These are phyloP conservation scores for Arenaria interpres DNA, from an alignment of 2,113 vertebrate genomes.

Conservation along the genomic window DNA sequence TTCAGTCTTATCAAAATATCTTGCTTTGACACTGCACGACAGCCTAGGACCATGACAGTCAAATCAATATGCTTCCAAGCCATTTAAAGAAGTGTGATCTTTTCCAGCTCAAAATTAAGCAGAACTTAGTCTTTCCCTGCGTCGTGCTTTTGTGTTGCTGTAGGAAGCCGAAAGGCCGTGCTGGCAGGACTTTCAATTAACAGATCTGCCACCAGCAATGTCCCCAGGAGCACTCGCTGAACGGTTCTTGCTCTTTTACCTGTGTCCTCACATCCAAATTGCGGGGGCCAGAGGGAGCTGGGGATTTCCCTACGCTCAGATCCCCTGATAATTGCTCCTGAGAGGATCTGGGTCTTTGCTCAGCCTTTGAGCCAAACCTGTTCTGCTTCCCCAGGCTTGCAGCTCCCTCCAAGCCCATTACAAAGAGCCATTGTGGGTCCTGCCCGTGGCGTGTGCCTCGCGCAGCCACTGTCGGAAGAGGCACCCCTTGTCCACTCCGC, in stretches of 20 bases:
- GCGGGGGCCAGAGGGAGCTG: not conserved
- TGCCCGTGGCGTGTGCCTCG: not conserved
- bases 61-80: slow-evolving; percentile 42
- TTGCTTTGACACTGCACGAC: not conserved
- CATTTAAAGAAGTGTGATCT: slow-evolving; percentile 20
- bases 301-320: not conserved
- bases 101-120: not conserved
- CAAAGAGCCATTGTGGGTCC: slow-evolving; percentile 17
- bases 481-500: slow-evolving; percentile 31
- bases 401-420: not conserved
- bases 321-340: not conserved
- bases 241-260: fast-evolving
- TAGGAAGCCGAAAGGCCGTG: fast-evolving
- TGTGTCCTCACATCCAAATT: not conserved
- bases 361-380: not conserved
- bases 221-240: not conserved
- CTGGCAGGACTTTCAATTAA: not conserved
- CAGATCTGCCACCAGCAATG: fast-evolving
- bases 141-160: not conserved
- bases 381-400: not conserved
- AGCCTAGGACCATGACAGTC: slow-evolving; percentile 14
- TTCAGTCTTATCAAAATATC: not conserved
- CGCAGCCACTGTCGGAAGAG: not conserved
- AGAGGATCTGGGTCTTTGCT: not conserved
- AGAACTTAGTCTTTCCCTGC: not conserved